phyloP scores from a whole-genome alignment of 2,113 vertebrate genomes.

The Actinemys pallida region DNA sequence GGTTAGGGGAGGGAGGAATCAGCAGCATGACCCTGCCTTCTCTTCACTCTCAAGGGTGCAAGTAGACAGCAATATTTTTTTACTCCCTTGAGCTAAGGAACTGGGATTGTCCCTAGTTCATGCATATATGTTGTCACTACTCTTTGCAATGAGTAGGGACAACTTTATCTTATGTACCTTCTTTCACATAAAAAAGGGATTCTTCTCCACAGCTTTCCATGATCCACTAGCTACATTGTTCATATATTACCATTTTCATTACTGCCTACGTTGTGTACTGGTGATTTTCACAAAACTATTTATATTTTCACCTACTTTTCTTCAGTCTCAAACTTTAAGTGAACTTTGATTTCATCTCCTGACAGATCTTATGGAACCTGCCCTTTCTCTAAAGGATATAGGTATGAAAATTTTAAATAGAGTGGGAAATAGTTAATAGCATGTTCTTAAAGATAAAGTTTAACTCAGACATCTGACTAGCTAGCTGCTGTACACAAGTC shows the following conservation, averaged over 20 bases:
- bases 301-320: not conserved
- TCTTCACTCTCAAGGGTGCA: not conserved
- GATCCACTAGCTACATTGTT: not conserved
- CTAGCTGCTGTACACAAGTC: not conserved
- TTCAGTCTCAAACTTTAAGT: not conserved
- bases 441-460: not conserved
- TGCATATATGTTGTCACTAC: not conserved
- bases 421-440: not conserved
- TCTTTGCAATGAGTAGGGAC: not conserved
- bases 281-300: not conserved
- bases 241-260: not conserved
- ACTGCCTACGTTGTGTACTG: not conserved
- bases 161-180: not conserved
- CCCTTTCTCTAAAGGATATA: not conserved
- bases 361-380: not conserved
- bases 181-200: not conserved
- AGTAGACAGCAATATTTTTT: not conserved
- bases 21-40: not conserved
- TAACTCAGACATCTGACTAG: not conserved
- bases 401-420: not conserved
- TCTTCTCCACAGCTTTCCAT: not conserved
- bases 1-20: not conserved
- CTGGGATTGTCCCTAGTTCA: too few relatives aligned
- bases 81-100: too few relatives aligned
- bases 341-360: not conserved